Base-by-base conservation (phyloP, 2,888 invertebrate species). In the Choristoneura rosaceana region DNA sequence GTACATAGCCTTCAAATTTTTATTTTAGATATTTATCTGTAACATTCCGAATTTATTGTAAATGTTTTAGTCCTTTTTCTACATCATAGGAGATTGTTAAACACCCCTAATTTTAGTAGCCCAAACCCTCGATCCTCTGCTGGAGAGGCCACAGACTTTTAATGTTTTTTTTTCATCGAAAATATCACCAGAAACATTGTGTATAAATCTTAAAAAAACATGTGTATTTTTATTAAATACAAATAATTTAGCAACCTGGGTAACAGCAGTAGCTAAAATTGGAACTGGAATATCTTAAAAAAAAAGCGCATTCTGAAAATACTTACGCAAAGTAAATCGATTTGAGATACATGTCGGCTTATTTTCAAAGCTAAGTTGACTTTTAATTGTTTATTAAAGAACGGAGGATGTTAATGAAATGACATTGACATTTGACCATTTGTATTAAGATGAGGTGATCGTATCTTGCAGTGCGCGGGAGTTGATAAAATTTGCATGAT, bases 371-470 rank as follows among this genome's bases (percentile, higher is more conserved):
- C n/a, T n/a, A 47, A 47, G 14, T 47, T 47, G 47, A 47, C 4
- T 47, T 47, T 47, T 47, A 47, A 47, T 47, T 47, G 47, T 47
- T 47, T 47, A 47, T 47, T 47, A 47, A 47, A 14, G n/a, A 47
- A 47, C 14, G n/a, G 4, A 7, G 14, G 47, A 47, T 7, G 47
- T 4, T 47, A 47, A 47, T 47, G 47, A 47, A 47, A 47, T 5
- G n/a, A 7, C 47, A 47, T 14, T 47, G 47, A 47, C 47, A 47
- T 47, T 47, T 47, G 47, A 47, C 47, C 47, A 47, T 47, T 47
- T 14, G 47, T n/a, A 47, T 47, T 12, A n/a, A n/a, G n/a, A 47
- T 47, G 47, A 47, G 47, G 47, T n/a, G 47, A 47, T 47, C 47
- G 47, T 47, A 47, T 47, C 47, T 47, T 47, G 47, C 47, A n/a